Base-by-base conservation (phyloP, 1,140 invertebrate genomes). In the Listronotus bonariensis region DNA sequence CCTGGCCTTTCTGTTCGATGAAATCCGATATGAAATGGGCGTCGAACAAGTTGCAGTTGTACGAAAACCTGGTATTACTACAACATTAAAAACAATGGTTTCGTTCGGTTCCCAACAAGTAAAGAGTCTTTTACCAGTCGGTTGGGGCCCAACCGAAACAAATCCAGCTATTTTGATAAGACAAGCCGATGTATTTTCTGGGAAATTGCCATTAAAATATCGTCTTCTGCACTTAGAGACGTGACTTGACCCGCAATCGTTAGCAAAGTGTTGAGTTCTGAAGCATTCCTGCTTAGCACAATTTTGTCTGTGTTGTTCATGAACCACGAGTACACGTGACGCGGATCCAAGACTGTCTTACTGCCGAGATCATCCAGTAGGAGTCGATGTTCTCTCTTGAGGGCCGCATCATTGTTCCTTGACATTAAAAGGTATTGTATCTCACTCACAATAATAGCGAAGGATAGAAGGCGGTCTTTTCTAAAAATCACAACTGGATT, bases 241-340 rank as follows among this genome's bases (percentile, higher is more conserved):
- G 11, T 20, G 3, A 20, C 49, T 14, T 52, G 10, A 11, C 11
- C 6, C 1, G 49, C 49, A 7, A 34, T 15, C 2, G 17, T 11
- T 12, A 52, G 17, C 3, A 52, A 5, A 6, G 18, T 26, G 11
- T 52, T 20, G 2, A 52, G 49, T 26, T 52, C 49, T 1, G 18
- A 9, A 1, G 17, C 26, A 10, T 32, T 8, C 11, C 26, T 3
- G 3, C 11, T 15, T 3, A 1, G 10, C 5, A 7, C 10, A 7
- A 52, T 1, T 12, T 3, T 31, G 11, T 4, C 1, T 1, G 15
- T 12, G 11, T 52, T 52, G 6, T 52, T 52, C 26, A 32, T 32
- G 26, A 52, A 52, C 31, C 49, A 52, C 7, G 49, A 7, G n/a
- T 52, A 52, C 1, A 20, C 49, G 31, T 52, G 14, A 3, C 26